Evolutionary conservation across 2,113 vertebrate genomes (phyloP), one percentile per base, ranked within the genome.

Genomic region (Terrapene triunguis): DNA sequence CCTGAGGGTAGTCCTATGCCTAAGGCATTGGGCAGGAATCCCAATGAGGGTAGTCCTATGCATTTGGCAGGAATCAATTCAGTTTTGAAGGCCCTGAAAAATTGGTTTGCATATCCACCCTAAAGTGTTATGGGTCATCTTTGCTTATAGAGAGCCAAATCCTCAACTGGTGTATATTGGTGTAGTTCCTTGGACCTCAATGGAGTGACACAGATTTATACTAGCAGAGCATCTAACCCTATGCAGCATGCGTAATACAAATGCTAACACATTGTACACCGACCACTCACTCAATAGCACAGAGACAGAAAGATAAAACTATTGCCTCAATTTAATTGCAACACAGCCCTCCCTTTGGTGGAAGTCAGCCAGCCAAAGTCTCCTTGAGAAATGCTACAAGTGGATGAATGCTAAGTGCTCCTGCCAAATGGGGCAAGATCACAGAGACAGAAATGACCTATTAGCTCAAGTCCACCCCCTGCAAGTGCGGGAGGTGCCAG

Each of bases 251-350:
- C 12, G 11, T 16, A 50, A 0, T 1, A 32, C 38, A 48, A 6
- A 1, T 2, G 0, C 55, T 27, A 3, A 2, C 1, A 35, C 22
- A 32, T 22, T 47, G 11, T 0, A 0, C 2, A 2, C 19, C 1
- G 5, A 27, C 42, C 74, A 27, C 74, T 47, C 42, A 78, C 2
- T 27, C 42, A 27, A 27, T 78, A 42, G 3, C 59, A 47, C 0
- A 0, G 38, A 5, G 35, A 79, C 29, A 78, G n/a, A 80, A 27
- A 78, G 69, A 2, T 38, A 38, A 76, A 48, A 10, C 12, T 38
- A 5, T 3, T 0, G 0, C 83, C 80, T 27, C 0, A 0, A 4
- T 74, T 59, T 3, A 50, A 29, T 1, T 81, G 59, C 2, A n/a
- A 10, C 3, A n/a, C n/a, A 50, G 32, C 12, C 8, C 27, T 10